Evolutionary conservation across 2,797 vertebrate species (phyloP).

Genomic region (Pangasius mekongensis): DNA sequence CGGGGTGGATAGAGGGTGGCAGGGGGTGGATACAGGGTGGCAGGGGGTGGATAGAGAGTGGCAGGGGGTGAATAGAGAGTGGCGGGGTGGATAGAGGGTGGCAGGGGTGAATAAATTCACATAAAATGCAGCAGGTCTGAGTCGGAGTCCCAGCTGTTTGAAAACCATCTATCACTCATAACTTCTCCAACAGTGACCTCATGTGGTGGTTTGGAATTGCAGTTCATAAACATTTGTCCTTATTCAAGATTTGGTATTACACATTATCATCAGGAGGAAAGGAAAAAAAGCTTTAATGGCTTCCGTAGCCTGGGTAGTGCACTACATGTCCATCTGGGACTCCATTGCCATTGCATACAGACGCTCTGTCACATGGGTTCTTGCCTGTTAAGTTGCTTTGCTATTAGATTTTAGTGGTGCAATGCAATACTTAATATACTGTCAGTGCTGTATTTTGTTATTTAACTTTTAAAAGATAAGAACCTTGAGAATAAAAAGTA

Average conservation of each 20-base stretch:
- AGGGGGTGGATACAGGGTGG: not conserved
- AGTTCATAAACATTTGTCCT: not conserved
- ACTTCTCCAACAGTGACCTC: constrained; percentile 25
- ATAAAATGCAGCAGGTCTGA: not conserved
- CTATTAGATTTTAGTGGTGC: not conserved
- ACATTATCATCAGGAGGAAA: not conserved
- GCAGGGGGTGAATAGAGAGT: not conserved
- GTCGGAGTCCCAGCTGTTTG: not conserved
- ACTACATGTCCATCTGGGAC: not conserved
- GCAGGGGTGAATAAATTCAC: not conserved
- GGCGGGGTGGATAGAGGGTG: not conserved
- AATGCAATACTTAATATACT: not conserved
- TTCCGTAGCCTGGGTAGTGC: not conserved
- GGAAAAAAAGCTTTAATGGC: not conserved
- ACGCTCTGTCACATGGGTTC: not conserved
- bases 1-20: not conserved
- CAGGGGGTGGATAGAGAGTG: not conserved
- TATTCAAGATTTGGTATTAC: not conserved
- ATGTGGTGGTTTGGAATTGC: constrained; percentile 10
- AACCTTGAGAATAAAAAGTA: not conserved
- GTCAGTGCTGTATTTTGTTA: not conserved
- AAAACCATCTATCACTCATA: not conserved
- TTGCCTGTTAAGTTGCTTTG: not conserved
- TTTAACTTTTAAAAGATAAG: not conserved
- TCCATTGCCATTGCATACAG: not conserved